Evolutionary conservation across 2,797 vertebrate genomes (phyloP).

Genomic region (Eleutherodactylus coqui): DNA sequence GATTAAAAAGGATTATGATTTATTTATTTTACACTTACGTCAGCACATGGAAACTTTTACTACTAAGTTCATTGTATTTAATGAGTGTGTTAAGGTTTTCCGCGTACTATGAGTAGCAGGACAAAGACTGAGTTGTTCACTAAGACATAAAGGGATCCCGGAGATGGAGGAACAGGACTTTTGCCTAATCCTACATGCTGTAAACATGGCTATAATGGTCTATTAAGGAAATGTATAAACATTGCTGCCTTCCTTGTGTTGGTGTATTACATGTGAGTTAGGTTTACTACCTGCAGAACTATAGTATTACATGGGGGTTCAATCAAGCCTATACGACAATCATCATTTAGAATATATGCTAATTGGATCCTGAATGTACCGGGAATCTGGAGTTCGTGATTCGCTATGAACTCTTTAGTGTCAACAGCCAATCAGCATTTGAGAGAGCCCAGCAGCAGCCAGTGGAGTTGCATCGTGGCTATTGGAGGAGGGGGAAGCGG

Average conservation of each 20-base stretch:
- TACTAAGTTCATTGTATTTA: slow-evolving; percentile 18
- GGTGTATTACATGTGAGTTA: too few relatives aligned
- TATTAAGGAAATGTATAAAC: neutral
- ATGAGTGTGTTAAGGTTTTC: neutral
- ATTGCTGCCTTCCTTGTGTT: neutral
- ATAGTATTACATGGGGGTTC: neutral
- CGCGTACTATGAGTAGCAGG: neutral
- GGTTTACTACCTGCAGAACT: neutral
- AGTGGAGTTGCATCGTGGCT: too few relatives aligned
- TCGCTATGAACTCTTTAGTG: too few relatives aligned
- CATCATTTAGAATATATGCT: too few relatives aligned
- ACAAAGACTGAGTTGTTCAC: neutral
- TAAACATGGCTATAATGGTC: neutral
- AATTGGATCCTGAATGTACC: too few relatives aligned
- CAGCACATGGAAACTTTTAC: slow-evolving; percentile 28
- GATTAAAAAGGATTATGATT: slow-evolving; percentile 16
- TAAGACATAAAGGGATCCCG: neutral
- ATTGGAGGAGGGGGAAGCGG: too few relatives aligned
- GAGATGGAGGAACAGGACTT: neutral
- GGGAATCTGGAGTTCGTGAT: too few relatives aligned
- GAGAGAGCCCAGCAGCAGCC: too few relatives aligned
- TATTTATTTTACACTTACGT: slow-evolving; percentile 43
- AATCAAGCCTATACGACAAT: neutral
- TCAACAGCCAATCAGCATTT: too few relatives aligned
- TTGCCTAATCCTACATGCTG: neutral